phyloP scores from a whole-genome alignment of 2,797 vertebrate species.

The Lateolabrax maculatus region DNA sequence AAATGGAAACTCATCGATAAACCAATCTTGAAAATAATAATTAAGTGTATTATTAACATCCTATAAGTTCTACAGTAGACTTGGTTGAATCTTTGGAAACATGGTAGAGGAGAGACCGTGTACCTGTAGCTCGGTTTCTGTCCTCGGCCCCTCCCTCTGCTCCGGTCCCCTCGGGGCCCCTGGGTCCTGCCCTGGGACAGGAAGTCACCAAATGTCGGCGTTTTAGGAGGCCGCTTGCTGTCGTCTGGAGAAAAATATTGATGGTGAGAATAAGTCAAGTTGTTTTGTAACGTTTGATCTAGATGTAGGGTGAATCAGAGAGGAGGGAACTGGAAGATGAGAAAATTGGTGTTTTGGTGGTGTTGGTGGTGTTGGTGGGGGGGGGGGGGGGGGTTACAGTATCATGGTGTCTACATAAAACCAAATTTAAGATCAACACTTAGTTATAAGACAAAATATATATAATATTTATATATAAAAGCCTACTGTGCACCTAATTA shows the following conservation, averaged over 20 bases:
- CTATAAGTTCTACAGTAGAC: neutral
- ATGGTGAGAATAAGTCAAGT: neutral
- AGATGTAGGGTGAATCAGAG: neutral
- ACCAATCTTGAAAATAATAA: neutral
- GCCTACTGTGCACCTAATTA: neutral
- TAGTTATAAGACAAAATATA: neutral
- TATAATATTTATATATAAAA: neutral
- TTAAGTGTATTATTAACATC: neutral
- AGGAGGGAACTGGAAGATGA: neutral
- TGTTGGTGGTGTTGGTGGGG: too few species aligned
- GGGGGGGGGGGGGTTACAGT: too few species aligned
- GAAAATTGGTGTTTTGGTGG: too few species aligned
- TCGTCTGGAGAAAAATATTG: conserved; percentile 77
- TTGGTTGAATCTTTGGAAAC: too few species aligned
- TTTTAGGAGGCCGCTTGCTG: conserved; percentile 85
- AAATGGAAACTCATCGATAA: neutral
- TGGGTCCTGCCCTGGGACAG: conserved; percentile 82
- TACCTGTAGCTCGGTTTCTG: conserved; percentile 91
- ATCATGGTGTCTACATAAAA: neutral
- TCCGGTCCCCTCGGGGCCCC: conserved; percentile 76
- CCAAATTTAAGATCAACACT: neutral
- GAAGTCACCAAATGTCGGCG: conserved; percentile 90
- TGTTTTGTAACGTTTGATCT: neutral
- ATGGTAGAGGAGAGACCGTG: neutral
- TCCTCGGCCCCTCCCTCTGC: conserved; percentile 74